A percentile compares a stretch with the other conserved stretches of the same genome.
Evolutionary conservation across 2,888 invertebrate species (phyloP).

Genomic region (Trachelus tabidus): DNA sequence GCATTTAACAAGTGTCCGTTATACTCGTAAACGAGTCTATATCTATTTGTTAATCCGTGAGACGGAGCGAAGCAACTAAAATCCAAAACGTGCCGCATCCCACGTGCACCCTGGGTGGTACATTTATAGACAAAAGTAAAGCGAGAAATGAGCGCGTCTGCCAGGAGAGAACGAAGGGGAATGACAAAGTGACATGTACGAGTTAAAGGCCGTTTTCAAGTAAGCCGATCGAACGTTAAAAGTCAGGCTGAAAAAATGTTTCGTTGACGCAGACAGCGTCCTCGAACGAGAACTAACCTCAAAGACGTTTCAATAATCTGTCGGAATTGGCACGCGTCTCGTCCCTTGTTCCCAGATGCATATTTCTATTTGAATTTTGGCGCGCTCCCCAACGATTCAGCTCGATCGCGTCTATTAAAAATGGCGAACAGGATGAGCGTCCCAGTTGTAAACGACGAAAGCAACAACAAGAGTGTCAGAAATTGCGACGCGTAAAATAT

Average conservation of each 20-base stretch:
- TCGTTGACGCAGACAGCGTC: not conserved
- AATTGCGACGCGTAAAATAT: conserved; percentile 14
- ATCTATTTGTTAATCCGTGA: not conserved
- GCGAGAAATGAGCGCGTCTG: not conserved
- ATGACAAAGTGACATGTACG: not conserved
- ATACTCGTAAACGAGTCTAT: not conserved
- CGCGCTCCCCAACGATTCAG: not conserved
- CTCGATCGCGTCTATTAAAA: not conserved
- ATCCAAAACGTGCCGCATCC: not conserved
- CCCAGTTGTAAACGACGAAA: not conserved
- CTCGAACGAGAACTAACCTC: not conserved
- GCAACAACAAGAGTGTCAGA: not conserved
- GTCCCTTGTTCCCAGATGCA: not conserved
- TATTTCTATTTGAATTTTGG: not conserved
- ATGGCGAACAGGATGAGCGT: not conserved
- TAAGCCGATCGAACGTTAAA: not conserved
- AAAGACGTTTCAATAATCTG: not conserved
- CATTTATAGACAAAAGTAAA: not conserved
- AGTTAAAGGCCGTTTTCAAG: not conserved
- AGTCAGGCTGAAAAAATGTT: not conserved
- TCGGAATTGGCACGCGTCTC: not conserved
- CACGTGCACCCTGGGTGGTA: not conserved
- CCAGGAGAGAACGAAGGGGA: not conserved
- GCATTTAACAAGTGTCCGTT: not conserved
- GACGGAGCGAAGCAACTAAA: not conserved